A percentile compares a stretch with the other conserved stretches of the same genome.
These are phyloP conservation scores for Himalopsyche tibetana DNA, from an alignment of 2,888 invertebrate genomes.

Conservation along the genomic window DNA sequence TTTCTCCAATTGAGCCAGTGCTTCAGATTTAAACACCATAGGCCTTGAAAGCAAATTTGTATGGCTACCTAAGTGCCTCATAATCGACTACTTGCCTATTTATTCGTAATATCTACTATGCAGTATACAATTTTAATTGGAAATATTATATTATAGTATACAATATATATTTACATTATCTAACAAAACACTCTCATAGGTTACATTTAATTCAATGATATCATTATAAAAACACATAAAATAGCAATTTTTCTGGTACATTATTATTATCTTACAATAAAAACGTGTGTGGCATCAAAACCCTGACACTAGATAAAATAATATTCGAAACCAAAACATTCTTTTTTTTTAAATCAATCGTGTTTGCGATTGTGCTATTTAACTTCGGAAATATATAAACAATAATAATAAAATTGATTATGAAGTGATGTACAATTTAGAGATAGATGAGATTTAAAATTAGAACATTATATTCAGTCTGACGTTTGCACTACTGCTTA, in stretches of 20 bases:
- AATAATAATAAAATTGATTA: too few relatives aligned
- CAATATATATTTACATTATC: background rate
- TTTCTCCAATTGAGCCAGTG: background rate
- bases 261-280: too few relatives aligned
- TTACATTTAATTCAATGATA: background rate
- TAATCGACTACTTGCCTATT: background rate
- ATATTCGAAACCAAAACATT: too few relatives aligned
- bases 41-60: slow-evolving; percentile 22
- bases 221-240: background rate
- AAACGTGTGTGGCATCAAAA: too few relatives aligned
- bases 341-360: too few relatives aligned
- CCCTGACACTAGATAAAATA: too few relatives aligned
- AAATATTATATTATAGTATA: too few relatives aligned
- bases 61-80: background rate
- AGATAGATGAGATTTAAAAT: too few relatives aligned
- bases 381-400: too few relatives aligned
- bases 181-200: background rate
- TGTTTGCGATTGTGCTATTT: too few relatives aligned
- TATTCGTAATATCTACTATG: background rate
- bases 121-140: background rate
- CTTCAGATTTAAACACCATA: background rate
- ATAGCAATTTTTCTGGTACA: too few relatives aligned
- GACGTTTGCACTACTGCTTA: background rate
- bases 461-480: background rate
- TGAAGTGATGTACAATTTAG: too few relatives aligned